Base-by-base conservation (phyloP, 2,797 vertebrate genomes). In the Gobionotothen gibberifrons region DNA sequence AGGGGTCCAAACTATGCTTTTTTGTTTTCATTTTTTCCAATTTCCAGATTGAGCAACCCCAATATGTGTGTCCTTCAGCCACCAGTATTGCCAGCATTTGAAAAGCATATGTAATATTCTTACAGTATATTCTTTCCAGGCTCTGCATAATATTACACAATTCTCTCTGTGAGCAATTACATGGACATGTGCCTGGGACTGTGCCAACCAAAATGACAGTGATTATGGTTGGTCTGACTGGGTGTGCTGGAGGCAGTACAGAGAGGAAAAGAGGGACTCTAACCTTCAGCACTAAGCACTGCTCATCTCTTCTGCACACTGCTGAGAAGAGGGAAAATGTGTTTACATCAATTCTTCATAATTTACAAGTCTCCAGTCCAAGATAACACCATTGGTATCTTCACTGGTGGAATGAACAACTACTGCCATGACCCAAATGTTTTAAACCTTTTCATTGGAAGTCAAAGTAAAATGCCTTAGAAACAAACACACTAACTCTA, bases 221-320 rank as follows among this genome's bases (percentile, higher is more conserved):
- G 70, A 88, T 83, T 80, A 88, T 71, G 65, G 52, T 47, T 19
- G 9, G 67, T 74, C 58, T 71, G 69, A 83, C 73, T 69, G 69
- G 40, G 54, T 76, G 76, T 66, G 63, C 6, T 72, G 80, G 72
- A 73, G 65, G 48, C 56, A 67, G 72, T 79, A 82, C 53, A 69
- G 60, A 73, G 62, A 64, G 54, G 56, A 43, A 72, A 55, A 56
- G 32, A 22, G 22, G 56, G 63, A 70, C 44, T 66, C 29, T 67
- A 87, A 89, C 81, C 74, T 89, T 85, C 78, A 81, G 73, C 71
- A 74, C 60, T 79, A 32, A 70, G 65, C 57, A 60, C 21, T 59
- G 62, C 65, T 77, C 78, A 82, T 86, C 64, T 83, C 69, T 5
- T 42, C 59, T 60, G 47, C 49, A 52, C 75, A 78, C 60, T 42